phyloP scores from a whole-genome alignment of 1,140 invertebrate genomes.

The Rhopalosiphum maidis region DNA sequence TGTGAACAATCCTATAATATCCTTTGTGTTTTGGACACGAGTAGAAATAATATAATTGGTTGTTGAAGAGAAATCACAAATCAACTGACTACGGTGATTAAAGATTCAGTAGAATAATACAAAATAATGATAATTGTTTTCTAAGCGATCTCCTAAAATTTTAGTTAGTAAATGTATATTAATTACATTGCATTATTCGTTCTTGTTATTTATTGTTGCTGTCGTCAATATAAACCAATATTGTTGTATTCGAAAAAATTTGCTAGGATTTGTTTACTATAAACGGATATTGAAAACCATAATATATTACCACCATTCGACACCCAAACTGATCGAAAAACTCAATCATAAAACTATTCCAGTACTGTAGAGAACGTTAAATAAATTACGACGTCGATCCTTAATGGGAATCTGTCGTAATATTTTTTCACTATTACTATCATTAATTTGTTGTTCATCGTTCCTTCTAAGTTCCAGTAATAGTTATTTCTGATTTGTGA shows the following conservation, averaged over 20 bases:
- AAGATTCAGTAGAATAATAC: neutral
- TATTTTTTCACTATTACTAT: slow-evolving; percentile 17
- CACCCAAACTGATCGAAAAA: neutral
- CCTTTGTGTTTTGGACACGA: no score
- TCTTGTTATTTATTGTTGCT: neutral
- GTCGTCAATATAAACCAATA: neutral
- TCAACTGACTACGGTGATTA: neutral
- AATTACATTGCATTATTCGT: neutral
- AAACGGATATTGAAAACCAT: neutral
- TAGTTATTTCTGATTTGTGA: slow-evolving; percentile 9
- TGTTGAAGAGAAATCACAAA: no score
- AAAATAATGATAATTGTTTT: neutral
- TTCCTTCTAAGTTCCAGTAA: neutral
- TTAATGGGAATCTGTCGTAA: slow-evolving; percentile 7
- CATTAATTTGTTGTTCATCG: neutral
- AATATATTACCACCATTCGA: neutral
- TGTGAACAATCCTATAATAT: no score
- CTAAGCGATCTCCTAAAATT: neutral
- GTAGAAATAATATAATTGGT: no score
- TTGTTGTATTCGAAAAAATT: neutral
- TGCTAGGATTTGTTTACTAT: neutral
- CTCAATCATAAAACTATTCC: neutral
- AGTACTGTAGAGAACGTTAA: neutral
- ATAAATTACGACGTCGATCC: neutral
- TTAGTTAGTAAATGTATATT: neutral